Conservation (phyloP, 2,113 vertebrate species). For the Microcebus tavaratra region DNA sequence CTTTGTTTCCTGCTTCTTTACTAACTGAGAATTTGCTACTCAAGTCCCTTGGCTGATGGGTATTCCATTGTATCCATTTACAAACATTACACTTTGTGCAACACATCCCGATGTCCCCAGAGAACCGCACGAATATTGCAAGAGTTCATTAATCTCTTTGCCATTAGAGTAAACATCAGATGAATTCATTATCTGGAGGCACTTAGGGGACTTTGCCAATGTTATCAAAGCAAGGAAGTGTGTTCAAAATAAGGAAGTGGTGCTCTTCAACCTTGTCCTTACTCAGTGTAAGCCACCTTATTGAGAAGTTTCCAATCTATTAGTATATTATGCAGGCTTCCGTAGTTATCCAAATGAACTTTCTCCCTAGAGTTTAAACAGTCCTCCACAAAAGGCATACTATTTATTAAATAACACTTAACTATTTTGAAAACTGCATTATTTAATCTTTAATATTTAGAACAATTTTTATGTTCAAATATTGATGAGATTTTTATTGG, state of each 20-base stretch:
- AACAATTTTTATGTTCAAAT: neutral
- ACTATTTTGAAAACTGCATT: neutral
- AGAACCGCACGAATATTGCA: conserved; percentile 68
- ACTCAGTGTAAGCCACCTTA: neutral
- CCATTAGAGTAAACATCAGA: conserved; percentile 77
- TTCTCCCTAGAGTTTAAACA: neutral
- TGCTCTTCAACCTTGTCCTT: neutral
- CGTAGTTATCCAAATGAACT: neutral
- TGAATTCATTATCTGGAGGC: conserved; percentile 77
- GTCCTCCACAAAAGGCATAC: neutral
- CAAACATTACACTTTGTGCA: conserved; percentile 67
- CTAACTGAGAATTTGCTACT: neutral
- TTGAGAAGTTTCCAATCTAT: neutral
- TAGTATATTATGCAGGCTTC: neutral
- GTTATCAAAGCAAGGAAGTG: conserved; percentile 72
- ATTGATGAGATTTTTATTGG: neutral
- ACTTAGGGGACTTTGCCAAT: conserved; percentile 32
- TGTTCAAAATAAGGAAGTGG: conserved; percentile 16
- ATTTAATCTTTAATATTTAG: conserved; percentile 13
- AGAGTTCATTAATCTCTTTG: conserved; percentile 79
- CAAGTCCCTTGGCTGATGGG: neutral
- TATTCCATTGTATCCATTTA: conserved; percentile 59
- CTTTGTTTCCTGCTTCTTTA: conserved; percentile 44
- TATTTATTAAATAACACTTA: neutral
- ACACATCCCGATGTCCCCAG: conserved; percentile 56